Base-by-base conservation (phyloP, 1,140 invertebrate genomes). In the Drosophila teissieri region DNA sequence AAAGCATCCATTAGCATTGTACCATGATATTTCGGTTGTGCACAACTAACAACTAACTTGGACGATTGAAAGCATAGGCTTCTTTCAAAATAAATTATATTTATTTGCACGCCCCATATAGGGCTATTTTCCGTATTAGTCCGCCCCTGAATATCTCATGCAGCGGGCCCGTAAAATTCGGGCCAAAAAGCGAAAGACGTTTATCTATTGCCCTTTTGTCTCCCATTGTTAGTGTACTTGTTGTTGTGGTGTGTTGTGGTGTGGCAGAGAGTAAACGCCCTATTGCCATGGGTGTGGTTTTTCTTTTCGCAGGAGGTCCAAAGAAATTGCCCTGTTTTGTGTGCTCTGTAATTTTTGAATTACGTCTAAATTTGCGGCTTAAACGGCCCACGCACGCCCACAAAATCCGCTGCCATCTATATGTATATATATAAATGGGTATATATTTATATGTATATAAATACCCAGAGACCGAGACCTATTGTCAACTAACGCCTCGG, bases 281-380 rank as follows among this genome's bases (percentile, higher is more conserved):
- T 17, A 17, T 37, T 54, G 14, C 11, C 36, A 56, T 45, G 40
- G 52, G 52, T 64, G 42, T 61, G 36, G 15, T 14, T 31, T 11
- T 22, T 49, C 27, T 14, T 39, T 12, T 24, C 53, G 22, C 56
- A 39, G 61, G 31, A 31, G 48, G 60, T 58, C 58, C 45, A 40
- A 48, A 45, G 68, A 74, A 82, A 83, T 83, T 80, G 78, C 78
- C 54, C 60, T 17, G 54, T 64, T 67, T 60, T 54, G 36, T 51
- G 73, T 79, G 76, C 84, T 58, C 85, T 88, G 84, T 88, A 88
- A 88, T 88, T 88, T 88, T 83, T 83, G 84, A 88, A 88, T 88
- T 88, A 88, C 84, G 77, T 57, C 44, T 73, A 73, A 89, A 83
- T 80, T 72, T 76, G 75, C 72, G 65, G 69, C 78, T 68, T 64